A percentile compares a stretch with the other conserved stretches of the same genome.
Conservation (phyloP, 23 tunicate species). For the Halocynthia aurantium region DNA sequence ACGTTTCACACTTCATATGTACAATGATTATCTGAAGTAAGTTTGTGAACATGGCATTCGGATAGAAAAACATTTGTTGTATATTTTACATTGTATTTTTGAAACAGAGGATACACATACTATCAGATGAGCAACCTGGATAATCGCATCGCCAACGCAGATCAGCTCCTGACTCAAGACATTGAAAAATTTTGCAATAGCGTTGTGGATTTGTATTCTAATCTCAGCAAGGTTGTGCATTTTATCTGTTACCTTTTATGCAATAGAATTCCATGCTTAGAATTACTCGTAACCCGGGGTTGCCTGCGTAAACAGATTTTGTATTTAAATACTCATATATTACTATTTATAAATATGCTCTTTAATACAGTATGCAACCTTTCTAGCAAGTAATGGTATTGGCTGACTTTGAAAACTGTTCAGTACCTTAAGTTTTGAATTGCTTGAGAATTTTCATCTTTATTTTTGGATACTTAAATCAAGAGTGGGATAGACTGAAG, state of each 20-base stretch:
- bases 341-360: too few species aligned
- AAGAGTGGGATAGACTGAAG: too few species aligned
- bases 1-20: constrained; percentile 71
- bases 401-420: too few species aligned
- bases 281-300: too few species aligned
- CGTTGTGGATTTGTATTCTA: constrained; percentile 82
- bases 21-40: constrained; percentile 46
- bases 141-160: constrained; percentile 84
- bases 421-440: too few species aligned
- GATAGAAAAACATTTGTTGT: background rate
- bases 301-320: too few species aligned
- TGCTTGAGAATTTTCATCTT: too few species aligned
- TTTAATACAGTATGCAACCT: too few species aligned
- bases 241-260: background rate
- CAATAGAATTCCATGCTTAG: too few species aligned
- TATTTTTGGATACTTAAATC: too few species aligned
- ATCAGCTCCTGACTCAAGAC: constrained; percentile 91
- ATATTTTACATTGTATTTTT: background rate
- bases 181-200: constrained; percentile 89
- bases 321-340: too few species aligned
- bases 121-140: constrained; percentile 95
- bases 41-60: background rate
- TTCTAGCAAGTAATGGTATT: too few species aligned
- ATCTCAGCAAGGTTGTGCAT: constrained; percentile 58
- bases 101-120: constrained; percentile 63